Evolutionary conservation across 2,113 vertebrate species (phyloP).

Genomic region (Danio rerio): GRCz12tu NC_133189.1:34648001-34648500

Average conservation of each 20-base stretch:
- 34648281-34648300: slow-evolving; percentile 27
- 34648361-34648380: slow-evolving; percentile 52
- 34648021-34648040: too few relatives aligned
- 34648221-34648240: background rate
- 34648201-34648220: background rate
- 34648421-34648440: slow-evolving; percentile 24
- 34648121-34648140: background rate
- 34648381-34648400: slow-evolving; percentile 42
- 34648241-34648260: slow-evolving; percentile 14
- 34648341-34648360: slow-evolving; percentile 57
- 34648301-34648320: slow-evolving; percentile 51
- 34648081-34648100: background rate
- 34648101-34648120: background rate
- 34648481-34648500: background rate
- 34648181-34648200: background rate
- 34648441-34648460: background rate
- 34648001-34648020: too few relatives aligned
- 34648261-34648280: slow-evolving; percentile 20
- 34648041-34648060: too few relatives aligned
- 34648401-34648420: slow-evolving; percentile 43
- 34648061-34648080: background rate
- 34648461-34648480: slow-evolving; percentile 32
- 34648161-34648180: background rate
- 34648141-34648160: background rate
- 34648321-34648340: slow-evolving; percentile 45